Evolutionary conservation across 2,888 invertebrate species (phyloP).

Genomic region (Pristionchus maxplancki): DNA sequence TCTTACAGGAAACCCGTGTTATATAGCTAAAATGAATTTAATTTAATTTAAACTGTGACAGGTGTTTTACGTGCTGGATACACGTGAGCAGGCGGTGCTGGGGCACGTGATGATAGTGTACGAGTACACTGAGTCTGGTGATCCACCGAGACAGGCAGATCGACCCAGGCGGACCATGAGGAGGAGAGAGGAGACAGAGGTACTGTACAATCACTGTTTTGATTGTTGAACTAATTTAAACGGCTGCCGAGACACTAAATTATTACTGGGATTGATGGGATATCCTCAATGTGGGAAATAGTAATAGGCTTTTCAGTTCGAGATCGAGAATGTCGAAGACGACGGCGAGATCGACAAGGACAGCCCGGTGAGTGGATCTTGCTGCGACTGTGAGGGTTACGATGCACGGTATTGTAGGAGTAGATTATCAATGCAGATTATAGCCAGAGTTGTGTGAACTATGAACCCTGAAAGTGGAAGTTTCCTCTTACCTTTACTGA

Average conservation of each 20-base stretch:
- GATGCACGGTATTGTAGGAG: too few relatives aligned
- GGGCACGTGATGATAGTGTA: constrained; percentile 65
- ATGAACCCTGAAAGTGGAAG: too few relatives aligned
- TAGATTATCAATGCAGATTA: too few relatives aligned
- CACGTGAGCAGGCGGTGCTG: constrained; percentile 54
- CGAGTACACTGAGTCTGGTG: constrained; percentile 63
- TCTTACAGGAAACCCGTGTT: too few relatives aligned
- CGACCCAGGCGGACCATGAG: background rate
- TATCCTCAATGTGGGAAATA: background rate
- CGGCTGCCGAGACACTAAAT: background rate
- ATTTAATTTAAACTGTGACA: too few relatives aligned
- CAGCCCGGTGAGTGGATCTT: constrained; percentile 55
- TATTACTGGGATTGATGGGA: background rate
- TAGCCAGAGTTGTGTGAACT: too few relatives aligned
- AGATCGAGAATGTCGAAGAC: constrained; percentile 59
- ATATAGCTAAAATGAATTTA: too few relatives aligned
- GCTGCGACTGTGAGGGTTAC: background rate
- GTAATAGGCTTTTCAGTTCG: background rate
- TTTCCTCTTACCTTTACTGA: too few relatives aligned
- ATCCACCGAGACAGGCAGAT: constrained; percentile 56
- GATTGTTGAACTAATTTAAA: background rate
- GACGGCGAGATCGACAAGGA: constrained; percentile 65
- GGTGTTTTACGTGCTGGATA: constrained; percentile 63
- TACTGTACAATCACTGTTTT: background rate
- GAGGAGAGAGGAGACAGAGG: constrained; percentile 3